Conservation (phyloP, 2,113 vertebrate species). For the Chrysemys picta region DNA sequence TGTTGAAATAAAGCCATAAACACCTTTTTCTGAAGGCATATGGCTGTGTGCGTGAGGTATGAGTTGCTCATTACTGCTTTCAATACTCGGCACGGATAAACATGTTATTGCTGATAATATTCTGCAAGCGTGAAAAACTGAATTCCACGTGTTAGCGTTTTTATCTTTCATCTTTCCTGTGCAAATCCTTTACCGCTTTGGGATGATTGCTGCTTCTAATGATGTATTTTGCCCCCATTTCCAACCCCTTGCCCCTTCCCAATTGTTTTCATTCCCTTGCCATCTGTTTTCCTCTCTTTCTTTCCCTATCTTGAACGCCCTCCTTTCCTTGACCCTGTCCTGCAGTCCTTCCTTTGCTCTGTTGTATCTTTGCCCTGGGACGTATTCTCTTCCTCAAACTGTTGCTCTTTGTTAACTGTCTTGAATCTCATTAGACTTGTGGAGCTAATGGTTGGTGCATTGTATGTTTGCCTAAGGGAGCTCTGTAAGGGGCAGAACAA, state of each 20-base stretch:
- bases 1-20: neutral
- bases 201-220: neutral
- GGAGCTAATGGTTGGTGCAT: neutral
- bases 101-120: neutral
- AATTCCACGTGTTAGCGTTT: constrained; percentile 14
- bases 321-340: neutral
- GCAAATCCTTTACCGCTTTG: constrained; percentile 30
- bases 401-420: neutral
- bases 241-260: neutral
- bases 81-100: neutral
- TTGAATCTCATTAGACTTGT: fast-evolving
- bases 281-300: constrained; percentile 16
- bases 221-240: constrained; percentile 3
- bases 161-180: constrained; percentile 59
- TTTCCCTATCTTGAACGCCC: neutral
- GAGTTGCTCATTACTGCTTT: fast-evolving
- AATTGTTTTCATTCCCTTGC: neutral
- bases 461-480: constrained; percentile 18
- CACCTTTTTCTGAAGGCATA: neutral
- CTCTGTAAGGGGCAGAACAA: neutral
- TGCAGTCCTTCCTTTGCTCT: neutral
- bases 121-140: neutral
- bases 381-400: neutral
- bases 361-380: neutral
- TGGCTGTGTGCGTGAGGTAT: neutral